Evolutionary conservation across 2,113 vertebrate genomes (phyloP).

Genomic region (Fulmarus glacialis): DNA sequence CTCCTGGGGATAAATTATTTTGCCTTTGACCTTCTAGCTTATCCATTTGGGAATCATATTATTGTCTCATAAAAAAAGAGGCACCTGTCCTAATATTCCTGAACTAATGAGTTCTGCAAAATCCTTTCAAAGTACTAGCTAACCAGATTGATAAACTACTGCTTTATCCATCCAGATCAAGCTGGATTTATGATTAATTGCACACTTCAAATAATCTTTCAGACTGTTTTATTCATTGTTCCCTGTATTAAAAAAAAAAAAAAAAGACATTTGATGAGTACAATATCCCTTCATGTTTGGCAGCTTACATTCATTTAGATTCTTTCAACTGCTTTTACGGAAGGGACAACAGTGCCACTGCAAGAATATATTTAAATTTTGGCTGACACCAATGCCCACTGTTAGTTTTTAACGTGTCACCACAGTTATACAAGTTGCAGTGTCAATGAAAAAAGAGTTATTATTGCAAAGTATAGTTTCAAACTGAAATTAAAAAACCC

Average conservation of each 20-base stretch:
- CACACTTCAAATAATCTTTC: slow-evolving; percentile 1
- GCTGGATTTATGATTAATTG: slow-evolving; percentile 20
- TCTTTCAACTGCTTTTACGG: not conserved
- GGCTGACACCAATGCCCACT: not conserved
- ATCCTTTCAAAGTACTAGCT: not conserved
- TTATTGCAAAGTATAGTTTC: not conserved
- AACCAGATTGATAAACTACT: not conserved
- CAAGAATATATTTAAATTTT: not conserved
- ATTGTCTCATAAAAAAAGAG: not conserved
- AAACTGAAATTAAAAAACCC: not conserved
- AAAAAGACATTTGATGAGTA: not conserved
- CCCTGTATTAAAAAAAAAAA: not conserved
- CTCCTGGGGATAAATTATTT: not conserved
- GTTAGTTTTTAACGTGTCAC: not conserved
- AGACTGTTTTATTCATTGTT: not conserved
- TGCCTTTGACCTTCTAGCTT: not conserved
- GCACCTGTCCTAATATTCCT: slow-evolving; percentile 11
- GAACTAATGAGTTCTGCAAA: slow-evolving; percentile 2
- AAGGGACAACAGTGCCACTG: not conserved
- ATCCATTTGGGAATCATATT: not conserved
- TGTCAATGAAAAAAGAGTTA: not conserved
- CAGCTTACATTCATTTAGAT: not conserved
- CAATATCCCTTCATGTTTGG: not conserved
- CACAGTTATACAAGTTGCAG: not conserved
- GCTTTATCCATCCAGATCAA: slow-evolving; percentile 1